Base-by-base conservation (phyloP, 1,140 invertebrate genomes). In the Drosophila micromelanica region DNA sequence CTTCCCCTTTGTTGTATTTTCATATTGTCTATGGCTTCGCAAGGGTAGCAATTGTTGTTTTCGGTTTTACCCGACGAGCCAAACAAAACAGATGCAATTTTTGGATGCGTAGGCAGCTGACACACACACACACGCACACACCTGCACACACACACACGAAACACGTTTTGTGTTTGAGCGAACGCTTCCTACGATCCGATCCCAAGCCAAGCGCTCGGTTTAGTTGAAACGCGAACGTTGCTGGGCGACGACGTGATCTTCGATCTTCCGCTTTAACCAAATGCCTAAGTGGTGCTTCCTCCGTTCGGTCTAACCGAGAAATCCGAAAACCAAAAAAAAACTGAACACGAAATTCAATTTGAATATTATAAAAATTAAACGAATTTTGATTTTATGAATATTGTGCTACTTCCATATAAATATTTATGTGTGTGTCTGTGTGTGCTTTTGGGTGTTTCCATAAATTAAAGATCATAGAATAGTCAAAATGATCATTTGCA, bases 401-500 rank as follows among this genome's bases (percentile, higher is more conserved):
- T 77, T 85, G 71, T 82, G 4, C 20, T 3, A 23, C 20, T 23
- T 15, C 13, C 27, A 32, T 51, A n/a, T 30, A 9, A 45, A 35
- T 49, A 13, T 2, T 11, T 32, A 23, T 56, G 23, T 42, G 6
- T 43, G 11, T 17, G 17, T 56, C 8, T 59, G 46, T n/a, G n/a
- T 59, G 37, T 65, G 35, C 17, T 17, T 17, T 17, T n/a, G n/a
- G 17, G 17, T 67, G 46, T 59, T 32, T 48, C n/a, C 8, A 17
- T 15, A 59, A 42, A 49, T 45, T 57, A 5, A 11, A 42, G 27
- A 46, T 56, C 60, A 13, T 43, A 59, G 54, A 37, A 51, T 57
- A 55, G 23, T 23, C 46, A 55, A 76, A 63, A 95, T 95, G 94
- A 94, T 95, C 89, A 94, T 94, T 90, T 95, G 94, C 89, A 94